Percentiles rank a stretch among this genome's conserved stretches.
Conservation (phyloP, 2,113 vertebrate genomes). For the Thryonomys swinderianus region DNA sequence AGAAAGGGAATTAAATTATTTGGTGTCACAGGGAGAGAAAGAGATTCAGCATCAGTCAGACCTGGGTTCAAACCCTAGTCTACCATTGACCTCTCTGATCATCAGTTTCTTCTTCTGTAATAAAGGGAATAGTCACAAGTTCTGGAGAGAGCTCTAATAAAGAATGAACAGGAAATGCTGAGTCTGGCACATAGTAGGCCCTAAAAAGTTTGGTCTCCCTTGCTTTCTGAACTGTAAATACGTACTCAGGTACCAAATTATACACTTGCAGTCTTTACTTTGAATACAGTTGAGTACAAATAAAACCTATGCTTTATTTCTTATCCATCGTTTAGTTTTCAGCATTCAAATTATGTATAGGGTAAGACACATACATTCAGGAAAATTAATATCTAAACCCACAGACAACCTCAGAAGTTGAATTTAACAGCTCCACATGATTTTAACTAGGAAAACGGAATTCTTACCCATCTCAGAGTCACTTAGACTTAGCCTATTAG, state of each 20-base stretch:
- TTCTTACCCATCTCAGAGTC: conserved; percentile 41
- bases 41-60: background rate
- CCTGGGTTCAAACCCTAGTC: background rate
- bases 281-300: background rate
- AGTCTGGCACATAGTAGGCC: background rate
- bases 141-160: background rate
- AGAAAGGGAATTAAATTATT: background rate
- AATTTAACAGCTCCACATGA: conserved; percentile 27
- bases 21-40: background rate
- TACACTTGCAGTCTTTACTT: background rate
- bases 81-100: background rate
- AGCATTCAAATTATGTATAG: conserved; percentile 18
- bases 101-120: background rate
- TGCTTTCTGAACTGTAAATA: background rate
- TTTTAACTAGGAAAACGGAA: conserved; percentile 54
- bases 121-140: background rate
- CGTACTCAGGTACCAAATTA: background rate
- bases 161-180: background rate
- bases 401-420: conserved; percentile 21
- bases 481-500: conserved; percentile 1
- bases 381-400: conserved; percentile 54
- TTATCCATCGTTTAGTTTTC: conserved; percentile 1
- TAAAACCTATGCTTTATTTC: background rate
- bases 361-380: background rate
- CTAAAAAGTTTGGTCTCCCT: background rate